These are phyloP conservation scores for Acrocephalus kingi DNA, from an alignment of 2,113 vertebrate species.

Conservation along the genomic window DNA sequence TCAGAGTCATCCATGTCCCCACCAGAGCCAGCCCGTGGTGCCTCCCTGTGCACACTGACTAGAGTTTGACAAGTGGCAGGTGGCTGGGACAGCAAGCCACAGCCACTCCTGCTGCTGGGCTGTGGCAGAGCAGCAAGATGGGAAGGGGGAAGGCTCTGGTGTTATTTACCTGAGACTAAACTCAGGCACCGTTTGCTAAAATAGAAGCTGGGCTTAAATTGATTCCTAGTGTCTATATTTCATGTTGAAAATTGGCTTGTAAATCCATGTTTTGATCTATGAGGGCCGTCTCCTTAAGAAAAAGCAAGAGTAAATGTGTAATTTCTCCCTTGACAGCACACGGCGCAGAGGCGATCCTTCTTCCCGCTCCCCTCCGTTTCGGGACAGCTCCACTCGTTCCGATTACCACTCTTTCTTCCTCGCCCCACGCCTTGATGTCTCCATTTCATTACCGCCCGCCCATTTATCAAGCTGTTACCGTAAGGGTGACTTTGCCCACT, in stretches of 20 bases:
- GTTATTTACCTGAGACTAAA: slow-evolving; percentile 74
- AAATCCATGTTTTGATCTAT: slow-evolving; percentile 98
- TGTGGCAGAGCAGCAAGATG: background rate
- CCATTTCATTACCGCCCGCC: slow-evolving; percentile 97
- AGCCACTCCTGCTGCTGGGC: background rate
- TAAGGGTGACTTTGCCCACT: slow-evolving; percentile 91
- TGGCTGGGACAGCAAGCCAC: background rate
- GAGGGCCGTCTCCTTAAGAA: slow-evolving; percentile 98
- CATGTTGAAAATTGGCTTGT: slow-evolving; percentile 99
- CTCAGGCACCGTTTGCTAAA: slow-evolving; percentile 71
- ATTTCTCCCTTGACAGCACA: slow-evolving; percentile 99
- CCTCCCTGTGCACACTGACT: accelerated
- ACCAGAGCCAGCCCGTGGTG: background rate
- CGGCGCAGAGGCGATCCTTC: slow-evolving; percentile 96
- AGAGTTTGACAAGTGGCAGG: background rate
- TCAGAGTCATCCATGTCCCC: accelerated
- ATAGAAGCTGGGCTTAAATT: slow-evolving; percentile 89
- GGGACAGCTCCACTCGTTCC: slow-evolving; percentile 77
- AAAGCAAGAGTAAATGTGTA: slow-evolving; percentile 99
- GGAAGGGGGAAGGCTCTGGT: slow-evolving; percentile 4
- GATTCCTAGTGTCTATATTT: slow-evolving; percentile 99
- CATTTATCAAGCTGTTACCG: slow-evolving; percentile 93
- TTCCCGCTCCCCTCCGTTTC: slow-evolving; percentile 80
- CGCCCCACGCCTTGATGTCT: slow-evolving; percentile 98
- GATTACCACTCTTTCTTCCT: slow-evolving; percentile 79